A percentile compares a stretch with the other conserved stretches of the same genome.
phyloP scores from a whole-genome alignment of 2,888 invertebrate species.

The Parnassius mnemosyne region DNA sequence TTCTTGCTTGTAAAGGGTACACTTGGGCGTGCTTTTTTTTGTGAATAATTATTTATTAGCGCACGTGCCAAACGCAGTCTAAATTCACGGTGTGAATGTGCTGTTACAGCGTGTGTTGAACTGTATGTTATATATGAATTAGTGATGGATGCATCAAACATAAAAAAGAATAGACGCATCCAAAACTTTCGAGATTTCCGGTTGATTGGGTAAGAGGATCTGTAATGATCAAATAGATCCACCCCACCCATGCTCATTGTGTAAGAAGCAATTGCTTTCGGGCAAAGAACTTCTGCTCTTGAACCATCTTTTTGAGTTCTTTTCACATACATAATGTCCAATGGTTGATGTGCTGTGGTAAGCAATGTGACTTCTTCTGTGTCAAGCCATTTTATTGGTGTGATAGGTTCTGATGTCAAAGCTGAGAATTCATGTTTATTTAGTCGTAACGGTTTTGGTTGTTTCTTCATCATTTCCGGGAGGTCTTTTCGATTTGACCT shows the following conservation, averaged over 20 bases:
- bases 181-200: too few relatives aligned
- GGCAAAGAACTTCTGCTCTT: slow-evolving; percentile 33
- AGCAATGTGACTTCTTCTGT: slow-evolving; percentile 29
- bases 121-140: too few relatives aligned
- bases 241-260: too few relatives aligned
- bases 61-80: too few relatives aligned
- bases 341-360: slow-evolving; percentile 38
- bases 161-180: too few relatives aligned
- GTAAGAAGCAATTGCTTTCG: slow-evolving; percentile 40
- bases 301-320: slow-evolving; percentile 46
- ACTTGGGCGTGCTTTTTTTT: background rate
- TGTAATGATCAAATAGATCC: too few relatives aligned
- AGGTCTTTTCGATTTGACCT: slow-evolving; percentile 23
- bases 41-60: too few relatives aligned
- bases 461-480: background rate
- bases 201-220: too few relatives aligned
- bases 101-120: too few relatives aligned
- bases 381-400: slow-evolving; percentile 18
- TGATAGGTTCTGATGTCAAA: slow-evolving; percentile 32
- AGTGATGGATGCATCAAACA: too few relatives aligned
- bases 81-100: too few relatives aligned
- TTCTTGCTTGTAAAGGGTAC: background rate
- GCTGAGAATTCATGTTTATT: slow-evolving; percentile 39
- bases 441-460: slow-evolving; percentile 27
- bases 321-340: slow-evolving; percentile 33